Percentiles rank a stretch among this genome's conserved stretches.
phyloP scores from a whole-genome alignment of 2,113 vertebrate genomes.

The Ailuropoda melanoleuca region DNA sequence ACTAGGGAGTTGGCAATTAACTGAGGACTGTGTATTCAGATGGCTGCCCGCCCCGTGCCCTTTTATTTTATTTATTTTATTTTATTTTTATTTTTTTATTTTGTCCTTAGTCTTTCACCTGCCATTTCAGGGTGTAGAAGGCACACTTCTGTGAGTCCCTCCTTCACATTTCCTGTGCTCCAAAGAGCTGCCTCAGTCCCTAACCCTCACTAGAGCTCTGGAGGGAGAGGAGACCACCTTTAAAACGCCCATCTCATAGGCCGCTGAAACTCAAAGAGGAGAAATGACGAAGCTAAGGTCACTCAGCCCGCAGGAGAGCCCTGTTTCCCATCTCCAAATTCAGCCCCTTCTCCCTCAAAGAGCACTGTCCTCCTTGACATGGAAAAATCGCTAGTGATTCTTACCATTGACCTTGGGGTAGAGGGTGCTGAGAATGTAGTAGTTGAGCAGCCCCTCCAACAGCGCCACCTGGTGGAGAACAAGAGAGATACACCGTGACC shows the following conservation, averaged over 20 bases:
- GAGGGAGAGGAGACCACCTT: neutral
- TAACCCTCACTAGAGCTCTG: neutral
- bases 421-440: conserved; percentile 35
- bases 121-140: neutral
- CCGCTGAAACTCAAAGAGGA: neutral
- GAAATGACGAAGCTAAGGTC: neutral
- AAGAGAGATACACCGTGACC: neutral
- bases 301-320: neutral
- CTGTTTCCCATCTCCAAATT: neutral
- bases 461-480: conserved; percentile 68
- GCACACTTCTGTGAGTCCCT: neutral
- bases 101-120: neutral
- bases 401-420: conserved; percentile 81
- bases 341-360: neutral
- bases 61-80: neutral
- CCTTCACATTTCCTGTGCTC: neutral
- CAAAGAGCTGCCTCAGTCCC: neutral
- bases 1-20: neutral
- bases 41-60: neutral
- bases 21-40: neutral
- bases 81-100: no score
- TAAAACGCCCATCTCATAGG: neutral
- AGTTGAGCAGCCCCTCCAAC: conserved; percentile 80
- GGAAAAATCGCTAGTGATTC: neutral
- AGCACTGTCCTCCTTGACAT: neutral